Base-by-base conservation (phyloP, 2,113 vertebrate genomes). In the Labeo rohita region DNA sequence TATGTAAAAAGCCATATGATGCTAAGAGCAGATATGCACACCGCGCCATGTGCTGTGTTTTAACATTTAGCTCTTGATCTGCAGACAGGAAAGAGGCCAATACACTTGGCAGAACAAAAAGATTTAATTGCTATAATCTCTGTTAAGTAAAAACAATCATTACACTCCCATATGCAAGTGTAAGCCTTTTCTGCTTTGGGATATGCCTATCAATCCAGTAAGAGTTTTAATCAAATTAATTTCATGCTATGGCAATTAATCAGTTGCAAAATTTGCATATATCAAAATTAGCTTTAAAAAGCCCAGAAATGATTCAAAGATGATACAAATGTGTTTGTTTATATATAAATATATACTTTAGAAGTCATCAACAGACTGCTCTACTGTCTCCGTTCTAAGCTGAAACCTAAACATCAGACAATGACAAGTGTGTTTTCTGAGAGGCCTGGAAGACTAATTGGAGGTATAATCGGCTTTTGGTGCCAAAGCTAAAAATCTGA, bases 1-100 rank as follows among this genome's bases (percentile, higher is more conserved):
- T 95, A 95, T 84, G 89, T 94, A 93, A 90, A 92, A 92, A 92
- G 90, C 94, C 93, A 94, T 95, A 94, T 93, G 92, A 93, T 91
- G 89, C 89, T 90, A 90, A 93, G 93, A 94, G 94, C 93, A 93
- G 93, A 95, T 94, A 94, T 94, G 93, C 93, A 93, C 92, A 93
- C 92, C 91, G 94, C 90, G 92, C 92, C 90, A 90, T 91, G 90
- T 90, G 92, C 91, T 91, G 91, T 90, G 88, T 93, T 94, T 93
- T 92, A 91, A 93, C 93, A 94, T 91, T 92, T 90, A 23, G 86
- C 81, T 86, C 72, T 65, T 85, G 77, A 84, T 90, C 84, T 86
- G 87, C 87, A 90, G 56, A 61, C 90, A 21, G 47, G 76, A 47
- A 59, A 52, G 13, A 28, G 36, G 66, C 59, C 49, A 80, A 63